phyloP scores from a whole-genome alignment of 2,888 invertebrate genomes.

The Chaetogeoica ovagalla region DNA sequence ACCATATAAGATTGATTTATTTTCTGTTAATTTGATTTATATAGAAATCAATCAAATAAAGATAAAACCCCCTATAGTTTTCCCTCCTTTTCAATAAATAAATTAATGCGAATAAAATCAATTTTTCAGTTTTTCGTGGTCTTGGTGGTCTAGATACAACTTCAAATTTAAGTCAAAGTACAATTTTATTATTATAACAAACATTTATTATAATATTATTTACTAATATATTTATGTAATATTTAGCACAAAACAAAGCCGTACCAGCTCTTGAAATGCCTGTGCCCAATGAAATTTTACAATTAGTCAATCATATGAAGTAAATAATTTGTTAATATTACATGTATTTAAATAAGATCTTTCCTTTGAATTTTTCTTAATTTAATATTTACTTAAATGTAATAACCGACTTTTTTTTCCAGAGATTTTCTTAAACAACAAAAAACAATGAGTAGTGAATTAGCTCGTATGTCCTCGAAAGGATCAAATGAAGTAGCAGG shows the following conservation, averaged over 20 bases:
- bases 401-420: neutral
- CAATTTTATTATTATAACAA: neutral
- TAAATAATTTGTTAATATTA: neutral
- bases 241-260: slow-evolving; percentile 46
- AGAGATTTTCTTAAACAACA: slow-evolving; percentile 50
- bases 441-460: slow-evolving; percentile 50
- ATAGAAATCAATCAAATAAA: too few species aligned
- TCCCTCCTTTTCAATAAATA: neutral
- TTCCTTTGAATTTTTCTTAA: too few species aligned
- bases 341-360: neutral
- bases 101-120: neutral
- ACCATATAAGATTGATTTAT: too few species aligned
- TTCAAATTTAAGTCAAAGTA: slow-evolving; percentile 47
- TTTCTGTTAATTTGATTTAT: too few species aligned
- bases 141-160: slow-evolving; percentile 47
- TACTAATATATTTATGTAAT: neutral
- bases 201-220: too few species aligned
- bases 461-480: slow-evolving; percentile 49
- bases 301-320: slow-evolving; percentile 47
- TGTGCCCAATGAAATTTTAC: slow-evolving; percentile 42
- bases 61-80: too few species aligned
- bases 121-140: slow-evolving; percentile 42
- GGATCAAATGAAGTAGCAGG: slow-evolving; percentile 49
- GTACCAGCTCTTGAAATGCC: slow-evolving; percentile 48
- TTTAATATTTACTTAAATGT: too few species aligned